Evolutionary conservation across 2,888 invertebrate genomes (phyloP), one percentile per base, ranked within the genome.

Genomic region (Pyrrhia umbra): DNA sequence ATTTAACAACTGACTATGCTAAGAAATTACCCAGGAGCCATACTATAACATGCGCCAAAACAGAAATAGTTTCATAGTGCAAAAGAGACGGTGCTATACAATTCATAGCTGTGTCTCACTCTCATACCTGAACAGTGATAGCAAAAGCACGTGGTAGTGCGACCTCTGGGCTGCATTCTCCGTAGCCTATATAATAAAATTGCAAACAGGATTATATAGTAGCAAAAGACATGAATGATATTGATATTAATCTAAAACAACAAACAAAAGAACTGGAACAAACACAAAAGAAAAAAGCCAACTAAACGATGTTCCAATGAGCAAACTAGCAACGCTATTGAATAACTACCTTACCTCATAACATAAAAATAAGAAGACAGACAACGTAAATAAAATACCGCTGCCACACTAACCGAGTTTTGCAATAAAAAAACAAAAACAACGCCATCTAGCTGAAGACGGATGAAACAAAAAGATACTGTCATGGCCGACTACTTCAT

Each of bases 371-470:
- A 64, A 73, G 16, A 63, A 23, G 15, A 61, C 51, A n/a, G 1
- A 1, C 30, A 57, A 37, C 18, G 27, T 49, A 30, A 63, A 42
- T 54, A 39, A 34, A 63, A 39, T 54, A 27, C 9, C 16, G 59
- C 25, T 65, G 65, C 51, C 70, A 51, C 45, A 63, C 71, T 75
- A 52, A 70, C 71, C 69, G 57, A 62, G 54, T 67, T 46, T 23
- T 8, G 6, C 13, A 15, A 20, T 77, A 80, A 81, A 72, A 82
- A 59, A 15, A 83, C n/a, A 84, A 71, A 78, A 66, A 72, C 61
- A 74, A 78, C 90, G 90, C 91, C 90, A 92, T 90, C 91, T 91
- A 57, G 66, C 49, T 15, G 62, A 10, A 20, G 45, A 43, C 16
- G 2, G 16, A n/a, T 46, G 77, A 61, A 90, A 87, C 76, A 88